phyloP scores from a whole-genome alignment of 2,888 invertebrate genomes.

The Zaprionus lineosus region DNA sequence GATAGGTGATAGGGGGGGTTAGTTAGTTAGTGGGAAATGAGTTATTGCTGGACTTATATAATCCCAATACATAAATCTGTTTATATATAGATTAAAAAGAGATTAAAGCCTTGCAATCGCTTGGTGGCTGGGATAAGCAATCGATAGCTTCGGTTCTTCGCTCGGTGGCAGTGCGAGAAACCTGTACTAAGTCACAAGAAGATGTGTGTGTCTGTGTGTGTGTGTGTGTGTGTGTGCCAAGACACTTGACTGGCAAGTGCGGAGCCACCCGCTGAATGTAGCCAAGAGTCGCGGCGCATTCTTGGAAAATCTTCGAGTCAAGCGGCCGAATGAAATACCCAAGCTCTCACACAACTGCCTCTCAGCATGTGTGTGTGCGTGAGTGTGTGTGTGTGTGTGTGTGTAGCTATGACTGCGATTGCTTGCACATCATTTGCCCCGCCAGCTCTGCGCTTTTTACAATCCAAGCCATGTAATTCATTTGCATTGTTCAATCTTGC shows the following conservation, averaged over 20 bases:
- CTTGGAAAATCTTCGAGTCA: constrained; percentile 68
- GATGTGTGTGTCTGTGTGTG: neutral
- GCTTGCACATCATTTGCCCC: constrained; percentile 66
- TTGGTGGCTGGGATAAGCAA: too few species aligned
- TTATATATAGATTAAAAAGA: too few species aligned
- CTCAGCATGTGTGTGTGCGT: constrained; percentile 2
- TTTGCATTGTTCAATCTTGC: constrained; percentile 73
- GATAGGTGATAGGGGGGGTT: too few species aligned
- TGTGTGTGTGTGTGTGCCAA: constrained; percentile 22
- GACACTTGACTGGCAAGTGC: constrained; percentile 47
- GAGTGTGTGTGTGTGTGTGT: constrained; percentile 14
- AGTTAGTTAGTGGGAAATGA: too few species aligned
- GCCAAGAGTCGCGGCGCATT: constrained; percentile 50
- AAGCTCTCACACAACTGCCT: neutral
- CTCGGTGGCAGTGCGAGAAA: too few species aligned
- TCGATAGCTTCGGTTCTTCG: too few species aligned
- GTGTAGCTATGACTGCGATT: constrained; percentile 38
- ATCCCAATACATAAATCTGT: too few species aligned
- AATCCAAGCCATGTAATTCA: constrained; percentile 67
- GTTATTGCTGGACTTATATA: too few species aligned
- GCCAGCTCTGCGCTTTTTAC: constrained; percentile 35
- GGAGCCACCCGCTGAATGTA: constrained; percentile 49
- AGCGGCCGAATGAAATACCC: constrained; percentile 9
- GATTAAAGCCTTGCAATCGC: too few species aligned
- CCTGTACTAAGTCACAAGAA: too few species aligned